Percentiles rank a stretch among this genome's conserved stretches.
phyloP scores from a whole-genome alignment of 2,888 invertebrate genomes.

The Peribatodes rhomboidaria region DNA sequence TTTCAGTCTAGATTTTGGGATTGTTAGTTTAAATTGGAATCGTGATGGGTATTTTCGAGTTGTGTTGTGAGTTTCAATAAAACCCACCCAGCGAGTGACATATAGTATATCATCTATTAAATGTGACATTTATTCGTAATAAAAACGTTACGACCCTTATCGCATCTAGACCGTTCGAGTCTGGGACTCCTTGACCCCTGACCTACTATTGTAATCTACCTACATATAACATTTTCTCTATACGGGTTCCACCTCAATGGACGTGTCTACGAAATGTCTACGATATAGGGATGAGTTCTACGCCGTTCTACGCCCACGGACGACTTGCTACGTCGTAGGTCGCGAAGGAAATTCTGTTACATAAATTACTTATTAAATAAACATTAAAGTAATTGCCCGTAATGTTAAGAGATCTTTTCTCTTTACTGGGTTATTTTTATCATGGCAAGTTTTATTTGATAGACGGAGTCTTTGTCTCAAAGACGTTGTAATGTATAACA shows the following conservation, averaged over 20 bases:
- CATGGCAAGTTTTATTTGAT: not conserved
- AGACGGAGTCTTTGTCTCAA: too few species aligned
- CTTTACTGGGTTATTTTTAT: not conserved
- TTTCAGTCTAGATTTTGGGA: too few species aligned
- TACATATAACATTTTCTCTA: not conserved
- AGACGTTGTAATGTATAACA: too few species aligned
- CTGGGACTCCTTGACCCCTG: conserved; percentile 7
- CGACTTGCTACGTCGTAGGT: not conserved
- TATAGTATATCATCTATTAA: too few species aligned
- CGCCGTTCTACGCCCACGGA: conserved; percentile 1
- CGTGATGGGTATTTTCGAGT: too few species aligned
- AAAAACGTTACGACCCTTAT: conserved; percentile 8
- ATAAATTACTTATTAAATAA: not conserved
- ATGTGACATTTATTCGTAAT: conserved; percentile 2
- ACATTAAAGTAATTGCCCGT: not conserved
- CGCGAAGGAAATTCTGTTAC: not conserved
- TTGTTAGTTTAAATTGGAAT: too few species aligned
- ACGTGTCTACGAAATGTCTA: conserved; percentile 6
- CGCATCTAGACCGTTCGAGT: conserved; percentile 1
- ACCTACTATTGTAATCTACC: conserved; percentile 1
- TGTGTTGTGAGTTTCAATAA: too few species aligned
- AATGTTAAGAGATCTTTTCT: not conserved
- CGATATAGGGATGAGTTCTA: not conserved
- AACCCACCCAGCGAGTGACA: not conserved
- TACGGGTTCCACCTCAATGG: not conserved